A percentile compares a stretch with the other conserved stretches of the same genome.
phyloP scores from a whole-genome alignment of 1,140 invertebrate genomes.

The Himalopsyche phryganea region DNA sequence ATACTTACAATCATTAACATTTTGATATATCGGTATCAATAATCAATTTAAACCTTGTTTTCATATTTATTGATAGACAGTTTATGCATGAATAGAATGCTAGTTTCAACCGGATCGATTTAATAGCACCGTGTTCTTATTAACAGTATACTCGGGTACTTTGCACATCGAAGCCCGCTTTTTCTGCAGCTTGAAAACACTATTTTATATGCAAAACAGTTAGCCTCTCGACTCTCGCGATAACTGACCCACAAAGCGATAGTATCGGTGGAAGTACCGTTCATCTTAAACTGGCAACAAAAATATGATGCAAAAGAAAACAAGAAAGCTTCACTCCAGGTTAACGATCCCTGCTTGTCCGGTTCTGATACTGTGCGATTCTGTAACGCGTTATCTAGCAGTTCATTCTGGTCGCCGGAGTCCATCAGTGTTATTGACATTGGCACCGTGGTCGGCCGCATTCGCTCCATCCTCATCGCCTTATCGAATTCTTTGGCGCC shows the following conservation, averaged over 20 bases:
- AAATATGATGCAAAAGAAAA: slow-evolving; percentile 20
- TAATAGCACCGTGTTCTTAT: too few species aligned
- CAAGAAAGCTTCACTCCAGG: slow-evolving; percentile 15
- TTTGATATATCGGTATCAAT: too few species aligned
- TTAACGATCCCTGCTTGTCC: slow-evolving; percentile 20
- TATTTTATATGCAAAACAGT: slow-evolving; percentile 7
- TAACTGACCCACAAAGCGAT: slow-evolving; percentile 14
- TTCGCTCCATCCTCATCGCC: not conserved
- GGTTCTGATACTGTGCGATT: slow-evolving; percentile 13
- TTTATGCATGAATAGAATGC: too few species aligned
- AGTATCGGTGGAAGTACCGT: slow-evolving; percentile 22
- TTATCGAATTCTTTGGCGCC: not conserved
- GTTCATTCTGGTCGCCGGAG: slow-evolving; percentile 5
- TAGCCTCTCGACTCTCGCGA: slow-evolving; percentile 1
- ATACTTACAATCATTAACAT: too few species aligned
- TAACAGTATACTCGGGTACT: too few species aligned
- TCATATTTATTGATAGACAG: too few species aligned
- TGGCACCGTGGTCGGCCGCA: slow-evolving; percentile 14
- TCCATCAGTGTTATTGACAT: slow-evolving; percentile 27
- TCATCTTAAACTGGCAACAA: slow-evolving; percentile 21
- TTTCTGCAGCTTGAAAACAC: not conserved
- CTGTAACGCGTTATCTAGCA: slow-evolving; percentile 12
- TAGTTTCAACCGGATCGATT: not conserved
- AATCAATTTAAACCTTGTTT: too few species aligned
- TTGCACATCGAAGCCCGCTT: too few species aligned